phyloP scores from a whole-genome alignment of 1,140 invertebrate species.

The Coelopa frigida region DNA sequence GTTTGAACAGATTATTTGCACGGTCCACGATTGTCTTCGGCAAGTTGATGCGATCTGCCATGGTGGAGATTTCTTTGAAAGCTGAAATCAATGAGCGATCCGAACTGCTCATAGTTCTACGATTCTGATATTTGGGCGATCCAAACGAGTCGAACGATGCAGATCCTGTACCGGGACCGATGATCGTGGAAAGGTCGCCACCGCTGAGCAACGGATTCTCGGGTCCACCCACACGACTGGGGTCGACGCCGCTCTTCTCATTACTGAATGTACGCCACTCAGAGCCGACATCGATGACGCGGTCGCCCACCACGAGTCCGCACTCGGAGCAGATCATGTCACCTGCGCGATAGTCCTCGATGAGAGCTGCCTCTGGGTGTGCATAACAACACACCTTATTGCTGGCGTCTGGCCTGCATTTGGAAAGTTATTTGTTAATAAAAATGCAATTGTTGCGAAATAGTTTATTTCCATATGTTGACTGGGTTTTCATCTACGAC shows the following conservation, averaged over 20 bases:
- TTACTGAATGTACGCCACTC: constrained; percentile 99
- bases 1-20: constrained; percentile 94
- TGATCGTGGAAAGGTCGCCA: constrained; percentile 94
- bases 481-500: too few relatives aligned
- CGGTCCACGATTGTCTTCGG: constrained; percentile 91
- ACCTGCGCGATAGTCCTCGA: constrained; percentile 97
- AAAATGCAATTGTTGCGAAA: too few relatives aligned
- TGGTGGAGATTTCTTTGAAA: constrained; percentile 92
- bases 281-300: constrained; percentile 99
- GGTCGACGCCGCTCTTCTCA: constrained; percentile 93
- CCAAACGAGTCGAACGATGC: constrained; percentile 78
- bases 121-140: constrained; percentile 85
- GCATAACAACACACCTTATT: constrained; percentile 82
- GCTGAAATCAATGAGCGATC: constrained; percentile 92
- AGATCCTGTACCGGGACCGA: constrained; percentile 82
- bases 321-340: constrained; percentile 99
- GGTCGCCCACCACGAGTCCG: constrained; percentile 96
- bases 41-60: constrained; percentile 97
- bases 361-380: constrained; percentile 91
- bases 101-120: constrained; percentile 85
- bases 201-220: constrained; percentile 95
- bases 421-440: too few relatives aligned
- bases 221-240: constrained; percentile 95
- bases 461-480: too few relatives aligned
- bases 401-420: constrained; percentile 25